Evolutionary conservation across 2,113 vertebrate genomes (phyloP).

Genomic region (Lophura nycthemera): DNA sequence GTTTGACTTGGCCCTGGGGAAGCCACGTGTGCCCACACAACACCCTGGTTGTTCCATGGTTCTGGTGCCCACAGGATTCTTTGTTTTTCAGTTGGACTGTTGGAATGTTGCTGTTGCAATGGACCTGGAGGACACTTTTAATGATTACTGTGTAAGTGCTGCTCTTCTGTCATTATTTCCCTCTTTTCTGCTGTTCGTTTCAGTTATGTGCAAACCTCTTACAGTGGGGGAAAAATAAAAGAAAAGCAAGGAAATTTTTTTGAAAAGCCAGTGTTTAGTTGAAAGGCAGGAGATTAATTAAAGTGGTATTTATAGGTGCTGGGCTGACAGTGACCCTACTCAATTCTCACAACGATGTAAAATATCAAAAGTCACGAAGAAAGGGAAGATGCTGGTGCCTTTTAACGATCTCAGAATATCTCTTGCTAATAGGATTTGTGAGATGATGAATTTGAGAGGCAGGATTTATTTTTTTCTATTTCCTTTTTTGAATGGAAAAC

Average conservation of each 20-base stretch:
- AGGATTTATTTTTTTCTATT: constrained; percentile 5
- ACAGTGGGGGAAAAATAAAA: not conserved
- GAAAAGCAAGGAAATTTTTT: not conserved
- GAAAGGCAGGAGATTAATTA: not conserved
- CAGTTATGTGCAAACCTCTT: not conserved
- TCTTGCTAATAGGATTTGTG: constrained; percentile 26
- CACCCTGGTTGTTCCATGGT: too few species aligned
- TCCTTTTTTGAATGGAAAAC: not conserved
- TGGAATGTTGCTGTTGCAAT: not conserved
- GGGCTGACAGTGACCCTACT: not conserved
- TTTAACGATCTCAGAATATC: not conserved
- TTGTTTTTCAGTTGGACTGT: not conserved
- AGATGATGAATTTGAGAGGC: not conserved
- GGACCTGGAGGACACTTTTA: not conserved
- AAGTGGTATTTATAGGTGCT: not conserved
- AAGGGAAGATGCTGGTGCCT: not conserved
- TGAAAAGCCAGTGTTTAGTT: not conserved
- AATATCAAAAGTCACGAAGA: not conserved
- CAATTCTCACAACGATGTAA: not conserved
- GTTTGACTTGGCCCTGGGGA: not conserved
- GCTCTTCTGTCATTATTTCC: not conserved
- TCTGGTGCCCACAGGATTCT: not conserved
- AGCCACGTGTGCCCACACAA: not conserved
- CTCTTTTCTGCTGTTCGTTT: not conserved
- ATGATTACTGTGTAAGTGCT: not conserved